phyloP scores from a whole-genome alignment of 2,797 vertebrate species.

The Harpagifer antarcticus region DNA sequence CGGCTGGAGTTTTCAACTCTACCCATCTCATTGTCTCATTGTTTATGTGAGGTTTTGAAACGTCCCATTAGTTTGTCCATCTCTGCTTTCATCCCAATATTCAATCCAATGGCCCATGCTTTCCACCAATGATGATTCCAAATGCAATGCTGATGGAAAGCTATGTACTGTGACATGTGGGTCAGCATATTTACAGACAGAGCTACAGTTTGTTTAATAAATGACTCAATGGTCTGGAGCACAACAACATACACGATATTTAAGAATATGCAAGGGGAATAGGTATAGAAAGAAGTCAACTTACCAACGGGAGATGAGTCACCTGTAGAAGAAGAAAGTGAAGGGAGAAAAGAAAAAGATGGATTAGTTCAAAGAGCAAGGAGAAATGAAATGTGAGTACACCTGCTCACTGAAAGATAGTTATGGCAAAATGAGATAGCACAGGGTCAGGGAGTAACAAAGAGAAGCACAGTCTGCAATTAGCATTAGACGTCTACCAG shows the following conservation, averaged over 20 bases:
- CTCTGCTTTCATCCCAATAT: slow-evolving; percentile 17
- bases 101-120: background rate
- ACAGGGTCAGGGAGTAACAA: slow-evolving; percentile 5
- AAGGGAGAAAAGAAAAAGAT: slow-evolving; percentile 33
- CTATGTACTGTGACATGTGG: slow-evolving; percentile 41
- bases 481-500: slow-evolving; percentile 28
- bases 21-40: slow-evolving; percentile 49
- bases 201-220: slow-evolving; percentile 38
- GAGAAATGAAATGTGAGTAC: slow-evolving; percentile 26
- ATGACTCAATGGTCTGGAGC: slow-evolving; percentile 40
- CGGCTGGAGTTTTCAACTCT: slow-evolving; percentile 53
- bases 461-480: slow-evolving; percentile 36
- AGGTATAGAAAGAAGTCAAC: slow-evolving; percentile 54
- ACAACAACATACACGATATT: slow-evolving; percentile 9
- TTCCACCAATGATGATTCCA: slow-evolving; percentile 18
- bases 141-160: slow-evolving; percentile 66
- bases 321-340: slow-evolving; percentile 66
- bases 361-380: slow-evolving; percentile 55
- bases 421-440: slow-evolving; percentile 27
- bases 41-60: slow-evolving; percentile 61
- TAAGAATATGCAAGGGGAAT: background rate
- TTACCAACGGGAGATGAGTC: slow-evolving; percentile 85
- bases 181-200: slow-evolving; percentile 74
- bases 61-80: slow-evolving; percentile 73
- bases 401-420: slow-evolving; percentile 23